Evolutionary conservation across 92 coral and sea anemone genomes (phyloP).

Genomic region (Actinostola sp.): DNA sequence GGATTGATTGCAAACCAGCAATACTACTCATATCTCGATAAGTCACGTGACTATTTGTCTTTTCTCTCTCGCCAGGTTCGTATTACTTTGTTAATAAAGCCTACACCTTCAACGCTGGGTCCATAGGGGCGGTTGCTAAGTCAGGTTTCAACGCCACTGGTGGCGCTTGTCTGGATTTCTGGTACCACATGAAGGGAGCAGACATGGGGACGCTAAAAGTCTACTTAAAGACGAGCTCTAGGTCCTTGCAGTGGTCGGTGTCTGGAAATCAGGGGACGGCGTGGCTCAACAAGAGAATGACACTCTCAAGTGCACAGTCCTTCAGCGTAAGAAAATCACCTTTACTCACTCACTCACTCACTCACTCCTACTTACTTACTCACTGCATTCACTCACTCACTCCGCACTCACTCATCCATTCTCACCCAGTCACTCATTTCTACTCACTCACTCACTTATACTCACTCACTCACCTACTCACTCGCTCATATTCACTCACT

Average conservation of each 20-base stretch:
- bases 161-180: slow-evolving; percentile 37
- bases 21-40: too few species aligned
- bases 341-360: neutral
- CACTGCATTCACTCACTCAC: neutral
- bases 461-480: neutral
- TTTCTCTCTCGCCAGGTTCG: too few species aligned
- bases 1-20: too few species aligned
- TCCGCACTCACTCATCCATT: neutral
- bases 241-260: slow-evolving; percentile 10
- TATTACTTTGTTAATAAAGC: slow-evolving; percentile 5
- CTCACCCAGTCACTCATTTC: neutral
- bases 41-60: too few species aligned
- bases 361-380: neutral
- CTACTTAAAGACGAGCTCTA: slow-evolving; percentile 13
- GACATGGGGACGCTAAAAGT: slow-evolving; percentile 46
- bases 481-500: too few species aligned
- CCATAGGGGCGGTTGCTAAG: slow-evolving; percentile 1
- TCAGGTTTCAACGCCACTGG: slow-evolving; percentile 25
- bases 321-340: slow-evolving; percentile 25
- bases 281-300: slow-evolving; percentile 24
- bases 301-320: slow-evolving; percentile 15
- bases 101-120: slow-evolving; percentile 2
- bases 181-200: slow-evolving; percentile 37
- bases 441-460: neutral
- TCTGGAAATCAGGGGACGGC: slow-evolving; percentile 29